Evolutionary conservation across 1,140 invertebrate genomes (phyloP).

Genomic region (Trachymyrmex cornetzi): DNA sequence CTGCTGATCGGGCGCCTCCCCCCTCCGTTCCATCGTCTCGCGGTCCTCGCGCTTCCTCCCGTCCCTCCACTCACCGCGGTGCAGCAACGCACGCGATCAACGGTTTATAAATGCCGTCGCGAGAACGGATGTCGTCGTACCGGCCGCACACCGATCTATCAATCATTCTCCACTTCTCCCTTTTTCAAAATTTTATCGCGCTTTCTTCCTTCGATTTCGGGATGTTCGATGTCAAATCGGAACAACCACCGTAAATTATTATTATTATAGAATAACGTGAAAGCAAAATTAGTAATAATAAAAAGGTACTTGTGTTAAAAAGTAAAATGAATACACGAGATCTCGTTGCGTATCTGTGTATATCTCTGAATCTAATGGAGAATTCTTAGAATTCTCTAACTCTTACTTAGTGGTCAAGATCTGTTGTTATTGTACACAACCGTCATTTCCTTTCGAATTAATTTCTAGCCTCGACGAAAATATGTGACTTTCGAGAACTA

Average conservation of each 20-base stretch:
- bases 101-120: conserved; percentile 70
- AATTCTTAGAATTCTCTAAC: not conserved
- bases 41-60: conserved; percentile 53
- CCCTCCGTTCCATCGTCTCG: not conserved
- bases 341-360: not conserved
- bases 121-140: conserved; percentile 67
- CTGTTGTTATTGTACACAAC: not conserved
- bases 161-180: not conserved
- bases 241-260: not conserved
- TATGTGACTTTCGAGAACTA: conserved; percentile 22
- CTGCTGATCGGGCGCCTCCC: conserved; percentile 71
- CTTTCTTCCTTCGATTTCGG: not conserved
- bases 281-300: not conserved
- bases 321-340: not conserved
- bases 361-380: not conserved
- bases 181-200: not conserved
- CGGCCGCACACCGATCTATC: conserved; percentile 18
- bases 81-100: conserved; percentile 72
- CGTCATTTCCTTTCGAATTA: not conserved
- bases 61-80: conserved; percentile 55
- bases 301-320: not conserved
- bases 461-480: not conserved
- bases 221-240: not conserved
- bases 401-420: not conserved
- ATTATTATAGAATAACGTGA: not conserved